phyloP scores from a whole-genome alignment of 2,113 vertebrate genomes.

The Danio rerio region DNA sequence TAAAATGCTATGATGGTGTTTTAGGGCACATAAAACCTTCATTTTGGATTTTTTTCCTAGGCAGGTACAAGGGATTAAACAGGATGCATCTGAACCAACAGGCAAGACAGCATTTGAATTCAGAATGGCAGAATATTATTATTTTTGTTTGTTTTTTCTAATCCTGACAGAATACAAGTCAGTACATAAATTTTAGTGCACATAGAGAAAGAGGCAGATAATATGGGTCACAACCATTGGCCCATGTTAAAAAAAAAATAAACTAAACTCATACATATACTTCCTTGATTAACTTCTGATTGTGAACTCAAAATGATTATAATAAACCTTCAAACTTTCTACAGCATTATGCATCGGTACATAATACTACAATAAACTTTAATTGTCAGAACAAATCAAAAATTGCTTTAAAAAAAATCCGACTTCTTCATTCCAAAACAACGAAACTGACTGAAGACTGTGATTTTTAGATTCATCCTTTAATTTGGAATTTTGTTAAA shows the following conservation, averaged over 20 bases:
- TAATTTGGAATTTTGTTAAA: not conserved
- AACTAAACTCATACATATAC: constrained; percentile 5
- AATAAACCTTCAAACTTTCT: not conserved
- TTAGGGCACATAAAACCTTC: too few relatives aligned
- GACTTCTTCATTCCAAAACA: not conserved
- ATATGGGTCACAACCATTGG: not conserved
- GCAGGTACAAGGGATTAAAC: not conserved
- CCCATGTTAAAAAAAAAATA: not conserved
- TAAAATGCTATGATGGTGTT: too few relatives aligned
- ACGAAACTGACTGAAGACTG: not conserved
- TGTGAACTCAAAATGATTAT: constrained; percentile 40
- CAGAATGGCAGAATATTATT: not conserved
- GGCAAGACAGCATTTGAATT: not conserved
- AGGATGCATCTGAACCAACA: not conserved
- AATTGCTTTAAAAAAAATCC: not conserved
- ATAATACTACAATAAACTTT: constrained; percentile 18
- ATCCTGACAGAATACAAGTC: not conserved
- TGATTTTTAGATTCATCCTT: not conserved
- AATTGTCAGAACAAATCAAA: constrained; percentile 20
- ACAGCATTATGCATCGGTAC: constrained; percentile 29
- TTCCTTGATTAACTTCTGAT: constrained; percentile 29
- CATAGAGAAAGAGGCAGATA: constrained; percentile 10
- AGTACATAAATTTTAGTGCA: constrained; percentile 32
- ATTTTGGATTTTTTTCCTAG: too few relatives aligned
- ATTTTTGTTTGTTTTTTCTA: not conserved